phyloP scores from a whole-genome alignment of 2,797 vertebrate genomes.

The Ceryle rudis region DNA sequence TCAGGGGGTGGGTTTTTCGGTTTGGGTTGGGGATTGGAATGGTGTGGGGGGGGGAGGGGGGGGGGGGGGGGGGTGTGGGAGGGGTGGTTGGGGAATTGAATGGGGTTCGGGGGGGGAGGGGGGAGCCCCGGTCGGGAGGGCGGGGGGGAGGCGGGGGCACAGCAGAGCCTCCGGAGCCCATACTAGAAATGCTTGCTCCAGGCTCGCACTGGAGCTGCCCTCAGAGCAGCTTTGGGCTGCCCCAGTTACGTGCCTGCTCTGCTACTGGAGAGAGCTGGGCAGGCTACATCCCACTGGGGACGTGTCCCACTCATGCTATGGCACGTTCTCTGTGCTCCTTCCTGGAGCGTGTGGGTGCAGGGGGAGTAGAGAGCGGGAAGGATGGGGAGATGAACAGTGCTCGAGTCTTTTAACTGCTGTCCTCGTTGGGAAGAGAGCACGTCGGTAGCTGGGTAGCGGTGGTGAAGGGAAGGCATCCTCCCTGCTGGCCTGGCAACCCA shows the following conservation, averaged over 20 bases:
- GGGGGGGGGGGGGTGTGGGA: too few relatives aligned
- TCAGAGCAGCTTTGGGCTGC: not conserved
- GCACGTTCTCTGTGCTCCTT: not conserved
- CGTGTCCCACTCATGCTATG: not conserved
- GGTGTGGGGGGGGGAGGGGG: too few relatives aligned
- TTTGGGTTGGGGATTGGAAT: too few relatives aligned
- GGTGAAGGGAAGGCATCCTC: not conserved
- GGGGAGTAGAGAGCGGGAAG: not conserved
- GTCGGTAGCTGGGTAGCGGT: rapidly evolving
- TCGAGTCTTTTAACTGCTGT: rapidly evolving
- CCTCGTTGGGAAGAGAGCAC: too few relatives aligned
- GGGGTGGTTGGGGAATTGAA: too few relatives aligned
- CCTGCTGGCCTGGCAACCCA: rapidly evolving
- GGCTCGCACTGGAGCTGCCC: not conserved
- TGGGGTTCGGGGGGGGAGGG: too few relatives aligned
- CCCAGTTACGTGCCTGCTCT: not conserved
- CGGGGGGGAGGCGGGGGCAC: too few relatives aligned
- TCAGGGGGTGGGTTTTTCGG: too few relatives aligned
- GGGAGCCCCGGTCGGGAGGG: too few relatives aligned
- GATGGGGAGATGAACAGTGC: not conserved
- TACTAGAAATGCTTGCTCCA: not conserved
- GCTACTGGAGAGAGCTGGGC: not conserved
- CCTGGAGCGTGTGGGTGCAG: rapidly evolving
- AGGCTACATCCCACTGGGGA: rapidly evolving
- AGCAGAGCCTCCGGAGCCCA: not conserved